Base-by-base conservation (phyloP, 1,140 invertebrate genomes). In the Anagrus nilaparvatae region DNA sequence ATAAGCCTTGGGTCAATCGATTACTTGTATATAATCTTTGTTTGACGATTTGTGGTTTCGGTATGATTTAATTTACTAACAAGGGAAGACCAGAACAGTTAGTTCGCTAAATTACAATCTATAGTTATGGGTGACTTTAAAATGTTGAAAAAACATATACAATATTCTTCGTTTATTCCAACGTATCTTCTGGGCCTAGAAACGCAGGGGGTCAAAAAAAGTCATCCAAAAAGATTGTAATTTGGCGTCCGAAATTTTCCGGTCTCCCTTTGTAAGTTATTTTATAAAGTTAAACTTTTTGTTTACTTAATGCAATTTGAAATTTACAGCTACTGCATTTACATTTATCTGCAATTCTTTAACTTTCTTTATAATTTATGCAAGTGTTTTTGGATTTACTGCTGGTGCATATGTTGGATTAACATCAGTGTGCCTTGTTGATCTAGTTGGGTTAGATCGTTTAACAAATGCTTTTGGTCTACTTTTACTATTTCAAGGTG, bases 391-490 rank as follows among this genome's bases (percentile, higher is more conserved):
- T 61, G 92, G 92, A 19, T 81, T 87, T 46, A 89, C 87, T 1
- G 87, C 88, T 48, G 91, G 90, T 39, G 90, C 88, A 18, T 95
- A 94, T 59, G 90, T 95, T 4, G 88, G 89, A 5, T 71, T 96
- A 12, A 96, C 92, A 4, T 92, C 87, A 6, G 88, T 91, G 4
- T 86, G 91, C 37, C 65, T 92, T 33, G 87, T 91, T 3, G 87
- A 93, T 62, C 70, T 93, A 21, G 62, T 93, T 36, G 87, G 90
- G 6, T 63, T 94, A 34, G 87, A 93, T 30, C 83, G 78, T 52
- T 67, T 96, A 23, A 93, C 91, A 0, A 94, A 94, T 61, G 87
- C 89, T 1, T 95, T 95, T 63, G 91, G 91, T n/a, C 67, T 95
- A 6, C 67, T 95, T 5, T 67, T 92, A 41, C 73, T 95, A 8